Evolutionary conservation across 2,797 vertebrate species (phyloP), one percentile per base, ranked within the genome.

Genomic region (Myripristis jacobus): DNA sequence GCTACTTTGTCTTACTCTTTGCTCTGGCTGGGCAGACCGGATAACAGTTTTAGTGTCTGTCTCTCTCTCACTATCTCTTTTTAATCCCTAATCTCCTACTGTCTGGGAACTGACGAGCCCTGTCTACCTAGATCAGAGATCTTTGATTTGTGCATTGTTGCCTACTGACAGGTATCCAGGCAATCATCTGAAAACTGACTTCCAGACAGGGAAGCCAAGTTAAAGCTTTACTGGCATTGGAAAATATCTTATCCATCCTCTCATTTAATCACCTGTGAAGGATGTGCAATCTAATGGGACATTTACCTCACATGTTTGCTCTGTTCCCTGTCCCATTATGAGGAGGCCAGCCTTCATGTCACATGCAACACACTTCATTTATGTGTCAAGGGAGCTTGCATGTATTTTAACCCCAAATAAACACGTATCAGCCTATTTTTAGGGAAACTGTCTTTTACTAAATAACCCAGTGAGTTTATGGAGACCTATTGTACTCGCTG

Each of bases 321-420:
- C 27, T 29, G 27, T 9, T 24, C 36, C 25, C 34, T 66, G 61
- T 76, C 82, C 53, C 64, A 18, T 79, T 77, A 79, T 63, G 19
- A 13, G 12, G 36, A 38, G 34, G 6, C 36, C 11, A 13, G 36
- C 3, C 36, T 38, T 38, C 11, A 38, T 38, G 36, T 38, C 36
- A 38, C 11, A 38, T 38, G 36, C 11, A 11, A 38, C 12, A 15
- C 0, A 36, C 6, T 36, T 9, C 3, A 10, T 36, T 36, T 36
- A 8, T 36, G 34, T 36, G 34, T 8, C 5, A 10, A 36, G 11
- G 36, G 13, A 38, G 13, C 36, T 11, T 38, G 11, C 36, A 3
- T 38, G 36, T 38, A 12, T 38, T 6, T 11, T 9, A 8, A 9
- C 7, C 34, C 10, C 7, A 36, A 36, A 6, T 8, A 36, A 36